Base-by-base conservation (phyloP, 2,888 invertebrate genomes). In the Drosophila cognata region DNA sequence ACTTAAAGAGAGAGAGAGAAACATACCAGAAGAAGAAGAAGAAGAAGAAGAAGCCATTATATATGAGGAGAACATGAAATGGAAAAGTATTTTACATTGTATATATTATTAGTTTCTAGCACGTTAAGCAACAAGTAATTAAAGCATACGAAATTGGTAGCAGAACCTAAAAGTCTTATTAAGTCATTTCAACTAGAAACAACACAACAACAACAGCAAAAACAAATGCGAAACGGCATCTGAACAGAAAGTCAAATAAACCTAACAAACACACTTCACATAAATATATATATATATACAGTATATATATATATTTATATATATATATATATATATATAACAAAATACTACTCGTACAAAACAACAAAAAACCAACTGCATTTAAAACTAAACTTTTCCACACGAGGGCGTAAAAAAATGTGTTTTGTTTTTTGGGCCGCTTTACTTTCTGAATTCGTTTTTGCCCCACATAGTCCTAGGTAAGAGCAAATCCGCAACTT, bases 61-160 rank as follows among this genome's bases (percentile, higher is more conserved):
- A 74, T 73, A 71, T 73, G 43, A 46, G 21, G 51, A 52, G 70
- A 75, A 74, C 60, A 6, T 0, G 29, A n/a, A 25, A 46, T 25
- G 25, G 25, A 71, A 80, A 75, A 62, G 68, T 79, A 91, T 89
- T 91, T 88, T 89, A 84, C 80, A 88, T 91, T 92, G 92, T 92
- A 92, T 89, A 92, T 92, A 86, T 82, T 90, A 90, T 86, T 86
- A 92, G 87, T 92, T 89, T 50, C 84, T 92, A 92, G 92, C 90
- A 91, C 91, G 77, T 92, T 89, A 76, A 73, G 68, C 55, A 70
- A 60, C 31, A 76, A 66, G 65, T 59, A 71, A 82, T 85, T 63
- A 81, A 81, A 76, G 77, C 82, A 84, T 64, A 79, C 69, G 61
- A 88, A 85, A 82, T 84, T 82, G 75, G 79, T 85, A 82, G 79